A percentile compares a stretch with the other conserved stretches of the same genome.
phyloP scores from a whole-genome alignment of 2,113 vertebrate genomes.

The Scartelaos histophorus region DNA sequence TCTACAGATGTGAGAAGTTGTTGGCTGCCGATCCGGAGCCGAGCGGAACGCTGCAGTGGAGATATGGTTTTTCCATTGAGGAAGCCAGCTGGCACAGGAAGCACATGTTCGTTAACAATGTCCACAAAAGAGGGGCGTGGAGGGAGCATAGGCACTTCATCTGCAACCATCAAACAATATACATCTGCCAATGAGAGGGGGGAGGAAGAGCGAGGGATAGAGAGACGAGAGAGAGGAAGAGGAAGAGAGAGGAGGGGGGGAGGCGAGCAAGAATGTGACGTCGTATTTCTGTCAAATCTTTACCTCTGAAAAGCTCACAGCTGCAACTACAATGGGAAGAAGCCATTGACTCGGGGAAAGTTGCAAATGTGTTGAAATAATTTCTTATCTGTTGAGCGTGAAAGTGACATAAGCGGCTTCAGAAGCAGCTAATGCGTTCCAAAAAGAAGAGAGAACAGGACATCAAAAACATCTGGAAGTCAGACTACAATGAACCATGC shows the following conservation, averaged over 20 bases:
- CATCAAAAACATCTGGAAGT: slow-evolving; percentile 74
- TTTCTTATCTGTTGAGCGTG: slow-evolving; percentile 25
- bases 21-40: slow-evolving; percentile 44
- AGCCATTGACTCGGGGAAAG: slow-evolving; percentile 28
- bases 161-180: slow-evolving; percentile 61
- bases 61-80: slow-evolving; percentile 51
- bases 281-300: slow-evolving; percentile 37
- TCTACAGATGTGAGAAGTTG: slow-evolving; percentile 42
- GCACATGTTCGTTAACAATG: slow-evolving; percentile 64
- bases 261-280: slow-evolving; percentile 27
- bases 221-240: not conserved
- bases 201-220: not conserved
- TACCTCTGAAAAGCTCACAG: slow-evolving; percentile 41
- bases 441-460: slow-evolving; percentile 56
- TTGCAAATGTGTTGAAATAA: slow-evolving; percentile 43
- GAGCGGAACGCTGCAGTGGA: slow-evolving; percentile 58
- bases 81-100: slow-evolving; percentile 66
- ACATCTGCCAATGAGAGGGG: slow-evolving; percentile 30
- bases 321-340: slow-evolving; percentile 36
- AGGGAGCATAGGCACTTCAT: slow-evolving; percentile 56
- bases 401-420: slow-evolving; percentile 36
- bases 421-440: slow-evolving; percentile 51
- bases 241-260: too few relatives aligned
- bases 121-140: slow-evolving; percentile 63
- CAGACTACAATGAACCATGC: slow-evolving; percentile 34